Conservation (phyloP, 2,113 vertebrate genomes). For the Rhinolophus sinicus region DNA sequence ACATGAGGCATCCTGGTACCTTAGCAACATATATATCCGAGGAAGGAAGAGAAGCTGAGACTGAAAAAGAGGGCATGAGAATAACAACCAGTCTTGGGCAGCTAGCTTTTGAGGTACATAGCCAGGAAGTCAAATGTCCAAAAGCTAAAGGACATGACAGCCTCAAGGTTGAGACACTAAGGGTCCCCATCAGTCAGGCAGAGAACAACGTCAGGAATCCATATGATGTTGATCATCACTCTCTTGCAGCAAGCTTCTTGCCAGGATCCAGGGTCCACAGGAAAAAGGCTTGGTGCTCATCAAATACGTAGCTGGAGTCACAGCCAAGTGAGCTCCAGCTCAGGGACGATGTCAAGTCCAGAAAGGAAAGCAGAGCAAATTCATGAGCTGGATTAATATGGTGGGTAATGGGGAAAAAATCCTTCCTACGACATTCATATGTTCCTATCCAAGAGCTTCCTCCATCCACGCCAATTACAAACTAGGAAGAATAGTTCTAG, state of each 20-base stretch:
- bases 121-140: background rate
- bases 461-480: background rate
- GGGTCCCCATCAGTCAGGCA: background rate
- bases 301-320: background rate
- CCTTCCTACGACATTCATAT: background rate
- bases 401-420: background rate
- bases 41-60: background rate
- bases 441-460: background rate
- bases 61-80: background rate
- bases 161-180: background rate
- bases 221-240: background rate
- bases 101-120: background rate
- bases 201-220: background rate
- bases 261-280: background rate
- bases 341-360: background rate
- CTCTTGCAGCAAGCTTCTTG: background rate
- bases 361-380: background rate
- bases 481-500: background rate
- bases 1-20: background rate
- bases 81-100: background rate
- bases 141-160: slow-evolving; percentile 6
- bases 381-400: background rate
- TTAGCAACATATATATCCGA: background rate
- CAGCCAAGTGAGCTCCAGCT: background rate
- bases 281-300: background rate